Evolutionary conservation across 1,140 invertebrate genomes (phyloP).

Genomic region (Orchesella cincta): DNA sequence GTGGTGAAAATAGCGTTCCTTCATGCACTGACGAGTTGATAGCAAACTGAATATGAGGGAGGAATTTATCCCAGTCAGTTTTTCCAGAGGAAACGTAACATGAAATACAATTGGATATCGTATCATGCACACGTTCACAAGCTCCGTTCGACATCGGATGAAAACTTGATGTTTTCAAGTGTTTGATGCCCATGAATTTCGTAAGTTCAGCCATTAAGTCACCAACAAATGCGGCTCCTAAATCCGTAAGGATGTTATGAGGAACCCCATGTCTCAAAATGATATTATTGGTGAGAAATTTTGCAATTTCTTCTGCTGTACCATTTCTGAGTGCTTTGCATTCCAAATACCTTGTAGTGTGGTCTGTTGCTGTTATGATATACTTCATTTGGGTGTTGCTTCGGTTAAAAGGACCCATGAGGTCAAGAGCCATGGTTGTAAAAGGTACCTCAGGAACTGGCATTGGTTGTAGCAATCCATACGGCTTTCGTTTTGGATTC

Average conservation of each 20-base stretch:
- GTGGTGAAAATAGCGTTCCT: background rate
- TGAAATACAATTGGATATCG: constrained; percentile 34
- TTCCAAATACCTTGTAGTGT: constrained; percentile 53
- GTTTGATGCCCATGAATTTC: constrained; percentile 24
- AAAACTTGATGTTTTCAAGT: constrained; percentile 33
- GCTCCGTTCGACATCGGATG: constrained; percentile 49
- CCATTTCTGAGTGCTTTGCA: constrained; percentile 48
- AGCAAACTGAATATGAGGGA: constrained; percentile 7
- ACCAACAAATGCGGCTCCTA: constrained; percentile 44
- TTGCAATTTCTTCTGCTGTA: constrained; percentile 49
- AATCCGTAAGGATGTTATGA: constrained; percentile 42
- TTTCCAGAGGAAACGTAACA: background rate
- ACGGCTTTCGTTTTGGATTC: background rate
- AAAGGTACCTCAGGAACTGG: constrained; percentile 42
- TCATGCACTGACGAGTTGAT: constrained; percentile 1
- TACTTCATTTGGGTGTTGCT: constrained; percentile 41
- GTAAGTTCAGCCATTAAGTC: constrained; percentile 23
- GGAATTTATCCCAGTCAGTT: background rate
- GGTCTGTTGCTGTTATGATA: constrained; percentile 51
- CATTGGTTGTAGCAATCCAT: constrained; percentile 40
- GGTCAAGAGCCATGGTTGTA: constrained; percentile 53
- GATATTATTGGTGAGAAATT: constrained; percentile 48
- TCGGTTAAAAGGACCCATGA: constrained; percentile 41
- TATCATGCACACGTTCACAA: constrained; percentile 47
- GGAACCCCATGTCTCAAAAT: constrained; percentile 40